A percentile compares a stretch with the other conserved stretches of the same genome.
Evolutionary conservation across 2,888 invertebrate species (phyloP).

Genomic region (Ectemnius lituratus): DNA sequence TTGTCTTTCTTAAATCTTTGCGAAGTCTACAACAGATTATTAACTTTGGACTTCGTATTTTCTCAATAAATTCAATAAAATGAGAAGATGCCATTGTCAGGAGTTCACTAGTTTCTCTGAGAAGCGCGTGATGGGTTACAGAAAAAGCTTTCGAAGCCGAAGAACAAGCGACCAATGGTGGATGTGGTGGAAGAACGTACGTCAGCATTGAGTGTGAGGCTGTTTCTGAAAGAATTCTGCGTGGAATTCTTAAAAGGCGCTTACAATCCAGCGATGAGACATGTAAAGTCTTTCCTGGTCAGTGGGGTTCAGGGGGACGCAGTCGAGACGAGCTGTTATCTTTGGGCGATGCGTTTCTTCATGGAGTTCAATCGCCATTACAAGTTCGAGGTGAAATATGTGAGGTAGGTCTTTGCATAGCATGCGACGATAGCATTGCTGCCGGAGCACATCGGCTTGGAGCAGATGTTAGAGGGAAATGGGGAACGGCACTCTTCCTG

Average conservation of each 20-base stretch:
- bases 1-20: too few species aligned
- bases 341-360: conserved; percentile 96
- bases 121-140: conserved; percentile 8
- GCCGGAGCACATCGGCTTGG: background rate
- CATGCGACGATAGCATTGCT: background rate
- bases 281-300: conserved; percentile 88
- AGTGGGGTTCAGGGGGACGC: conserved; percentile 84
- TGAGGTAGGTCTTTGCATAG: conserved; percentile 82
- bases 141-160: conserved; percentile 83
- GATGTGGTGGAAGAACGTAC: conserved; percentile 83
- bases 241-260: conserved; percentile 94
- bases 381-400: conserved; percentile 91
- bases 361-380: conserved; percentile 97
- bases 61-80: too few species aligned
- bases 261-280: conserved; percentile 95
- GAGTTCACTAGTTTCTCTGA: too few species aligned
- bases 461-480: conserved; percentile 27
- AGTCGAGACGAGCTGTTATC: conserved; percentile 95
- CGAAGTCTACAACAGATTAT: too few species aligned
- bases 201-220: conserved; percentile 92
- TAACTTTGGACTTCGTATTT: too few species aligned
- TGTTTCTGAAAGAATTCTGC: conserved; percentile 96
- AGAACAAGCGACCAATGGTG: conserved; percentile 86
- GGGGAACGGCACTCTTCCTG: conserved; percentile 52
- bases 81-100: too few species aligned